These are phyloP conservation scores for Turdus rufiventris DNA, from an alignment of 2,113 vertebrate species.

Conservation along the genomic window DNA sequence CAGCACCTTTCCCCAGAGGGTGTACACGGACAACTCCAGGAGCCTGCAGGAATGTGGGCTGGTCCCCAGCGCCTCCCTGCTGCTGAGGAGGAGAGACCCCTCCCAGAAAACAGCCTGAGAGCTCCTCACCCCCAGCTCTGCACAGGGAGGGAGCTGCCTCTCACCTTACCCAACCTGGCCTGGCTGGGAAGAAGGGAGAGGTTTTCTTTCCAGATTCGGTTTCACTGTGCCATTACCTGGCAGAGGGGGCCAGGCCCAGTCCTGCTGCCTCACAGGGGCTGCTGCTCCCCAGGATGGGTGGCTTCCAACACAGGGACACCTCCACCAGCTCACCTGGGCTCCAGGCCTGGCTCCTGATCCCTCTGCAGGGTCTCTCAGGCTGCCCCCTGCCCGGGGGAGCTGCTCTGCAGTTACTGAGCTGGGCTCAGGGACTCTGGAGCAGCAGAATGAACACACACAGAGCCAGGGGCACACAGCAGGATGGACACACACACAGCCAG, in stretches of 20 bases:
- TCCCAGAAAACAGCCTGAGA: neutral
- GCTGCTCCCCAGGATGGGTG: neutral
- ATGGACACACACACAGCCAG: no score
- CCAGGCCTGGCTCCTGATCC: neutral
- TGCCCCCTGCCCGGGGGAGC: neutral
- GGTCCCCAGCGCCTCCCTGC: conserved; percentile 69
- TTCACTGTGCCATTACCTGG: neutral
- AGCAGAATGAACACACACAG: neutral
- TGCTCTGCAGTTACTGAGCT: neutral
- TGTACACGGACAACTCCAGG: conserved; percentile 71
- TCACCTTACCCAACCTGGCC: neutral
- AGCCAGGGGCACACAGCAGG: no score
- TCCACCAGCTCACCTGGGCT: neutral
- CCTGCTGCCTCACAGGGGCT: neutral
- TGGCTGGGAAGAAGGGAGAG: neutral
- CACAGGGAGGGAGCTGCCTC: neutral
- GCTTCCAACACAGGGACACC: neutral
- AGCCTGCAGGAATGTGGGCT: conserved; percentile 81
- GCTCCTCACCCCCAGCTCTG: neutral
- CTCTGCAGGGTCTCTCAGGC: neutral
- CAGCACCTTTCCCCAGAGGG: conserved; percentile 75
- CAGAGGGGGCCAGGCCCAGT: neutral
- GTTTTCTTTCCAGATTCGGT: neutral
- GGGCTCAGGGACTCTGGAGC: neutral
- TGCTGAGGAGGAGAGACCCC: conserved; percentile 64